Evolutionary conservation across 92 coral and sea anemone species (phyloP), one percentile per base, ranked within the genome.

Genomic region (Zoanthus solanderi): DNA sequence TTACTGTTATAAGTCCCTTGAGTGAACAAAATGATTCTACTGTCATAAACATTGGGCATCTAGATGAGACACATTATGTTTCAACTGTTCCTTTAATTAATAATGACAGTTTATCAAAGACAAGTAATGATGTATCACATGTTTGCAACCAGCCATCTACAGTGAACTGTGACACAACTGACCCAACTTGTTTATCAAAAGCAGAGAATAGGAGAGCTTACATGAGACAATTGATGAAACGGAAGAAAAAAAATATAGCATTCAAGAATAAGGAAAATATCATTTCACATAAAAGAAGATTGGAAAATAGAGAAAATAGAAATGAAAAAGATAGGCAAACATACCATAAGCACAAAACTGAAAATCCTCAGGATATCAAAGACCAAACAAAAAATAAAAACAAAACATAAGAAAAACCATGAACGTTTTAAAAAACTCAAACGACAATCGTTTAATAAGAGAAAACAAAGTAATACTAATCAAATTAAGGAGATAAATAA

Each of bases 21-120:
- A 72, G 5, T 29, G n/a, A 30, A 71, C 79, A 47, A 75, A 17
- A 45, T 60, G 63, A 89, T 44, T 71, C 89, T 14, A 77, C 78
- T 75, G 76, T 89, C 16, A 90, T 90, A 71, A 78, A 72, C 57
- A 90, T 90, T 86, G 93, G 90, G 31, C 93, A 90, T 45, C 34
- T 90, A 52, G 84, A 79, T 86, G 88, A 90, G 69, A 13, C 80
- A 54, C 93, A 90, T 71, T 87, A 87, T 90, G 88, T 87, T 50
- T 90, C 93, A 79, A 90, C 90, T 75, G 83, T 66, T 71, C 87
- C 86, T 66, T 68, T 77, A 67, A 83, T 8, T 31, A 23, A 71
- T 32, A 31, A 13, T 71, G 75, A 31, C 6, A 71, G 47, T 11
- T 65, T 65, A 65, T 65, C 75, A 71, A 71, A 3, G 47, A 12